Conservation (phyloP, 2,888 invertebrate species). For the Laothoe populi region DNA sequence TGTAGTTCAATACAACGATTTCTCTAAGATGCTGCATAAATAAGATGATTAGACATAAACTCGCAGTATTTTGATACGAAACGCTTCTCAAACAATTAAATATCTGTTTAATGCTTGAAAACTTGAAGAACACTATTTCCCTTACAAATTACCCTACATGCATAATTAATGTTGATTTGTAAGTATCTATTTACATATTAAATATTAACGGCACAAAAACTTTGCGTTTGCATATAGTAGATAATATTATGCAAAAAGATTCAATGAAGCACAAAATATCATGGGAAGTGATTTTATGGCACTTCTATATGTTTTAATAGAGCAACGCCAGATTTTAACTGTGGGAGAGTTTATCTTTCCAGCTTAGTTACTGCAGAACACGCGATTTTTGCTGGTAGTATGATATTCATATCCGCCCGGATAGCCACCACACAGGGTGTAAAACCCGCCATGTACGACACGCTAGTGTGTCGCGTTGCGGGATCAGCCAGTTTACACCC, state of each 20-base stretch:
- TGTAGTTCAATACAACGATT: neutral
- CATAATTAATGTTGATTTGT: slow-evolving; percentile 16
- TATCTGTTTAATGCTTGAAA: slow-evolving; percentile 1
- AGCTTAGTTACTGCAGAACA: neutral
- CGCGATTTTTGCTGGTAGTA: neutral
- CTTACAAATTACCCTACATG: slow-evolving; percentile 13
- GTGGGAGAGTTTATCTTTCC: neutral
- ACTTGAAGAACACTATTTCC: slow-evolving; percentile 16
- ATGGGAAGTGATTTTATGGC: slow-evolving; percentile 19
- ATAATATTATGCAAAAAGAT: slow-evolving; percentile 11
- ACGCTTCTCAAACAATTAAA: slow-evolving; percentile 3
- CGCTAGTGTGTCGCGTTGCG: too few relatives aligned
- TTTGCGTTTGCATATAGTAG: neutral
- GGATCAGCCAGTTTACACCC: too few relatives aligned
- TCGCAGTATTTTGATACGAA: neutral
- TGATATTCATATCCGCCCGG: too few relatives aligned
- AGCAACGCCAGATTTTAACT: neutral
- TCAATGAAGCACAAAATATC: slow-evolving; percentile 11
- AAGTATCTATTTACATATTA: slow-evolving; percentile 17
- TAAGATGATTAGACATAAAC: neutral
- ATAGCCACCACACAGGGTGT: too few relatives aligned
- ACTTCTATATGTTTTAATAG: neutral
- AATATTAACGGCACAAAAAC: slow-evolving; percentile 9
- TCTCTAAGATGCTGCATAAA: neutral
- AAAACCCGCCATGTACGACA: too few relatives aligned